These are phyloP conservation scores for Carapus acus DNA, from an alignment of 2,797 vertebrate species.

Conservation along the genomic window DNA sequence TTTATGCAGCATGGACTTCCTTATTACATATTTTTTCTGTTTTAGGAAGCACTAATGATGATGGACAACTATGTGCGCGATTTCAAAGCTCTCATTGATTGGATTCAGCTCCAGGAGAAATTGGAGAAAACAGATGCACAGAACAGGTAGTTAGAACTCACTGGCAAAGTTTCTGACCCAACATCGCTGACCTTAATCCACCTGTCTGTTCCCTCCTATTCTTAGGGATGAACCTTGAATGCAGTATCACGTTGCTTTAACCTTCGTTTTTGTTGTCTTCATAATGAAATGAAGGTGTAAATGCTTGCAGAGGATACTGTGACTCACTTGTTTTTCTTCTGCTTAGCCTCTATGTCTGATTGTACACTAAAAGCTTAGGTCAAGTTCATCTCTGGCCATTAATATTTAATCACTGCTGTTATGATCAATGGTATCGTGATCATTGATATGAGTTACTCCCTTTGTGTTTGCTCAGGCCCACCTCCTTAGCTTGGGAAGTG, in stretches of 20 bases:
- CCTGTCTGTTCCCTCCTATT: too few species aligned
- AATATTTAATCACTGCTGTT: slow-evolving; percentile 13
- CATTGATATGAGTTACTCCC: too few species aligned
- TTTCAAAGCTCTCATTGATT: slow-evolving; percentile 98
- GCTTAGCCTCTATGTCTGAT: slow-evolving; percentile 42
- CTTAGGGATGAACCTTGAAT: too few species aligned
- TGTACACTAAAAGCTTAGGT: slow-evolving; percentile 27
- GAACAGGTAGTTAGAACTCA: too few species aligned
- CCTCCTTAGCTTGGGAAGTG: slow-evolving; percentile 96
- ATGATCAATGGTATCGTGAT: too few species aligned
- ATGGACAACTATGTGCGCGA: slow-evolving; percentile 97
- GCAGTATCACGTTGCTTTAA: too few species aligned
- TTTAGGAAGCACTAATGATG: slow-evolving; percentile 98
- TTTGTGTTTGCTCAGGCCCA: slow-evolving; percentile 76
- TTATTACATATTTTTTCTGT: slow-evolving; percentile 1
- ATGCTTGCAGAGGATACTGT: too few species aligned
- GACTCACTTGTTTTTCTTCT: slow-evolving; percentile 57
- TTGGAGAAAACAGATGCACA: slow-evolving; percentile 97
- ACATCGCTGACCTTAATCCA: too few species aligned
- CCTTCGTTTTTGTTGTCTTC: too few species aligned
- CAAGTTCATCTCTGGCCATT: slow-evolving; percentile 19
- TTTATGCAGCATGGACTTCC: too few species aligned
- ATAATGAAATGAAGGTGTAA: too few species aligned
- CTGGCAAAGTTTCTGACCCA: too few species aligned
- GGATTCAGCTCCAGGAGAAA: slow-evolving; percentile 99